phyloP scores from a whole-genome alignment of 1,140 invertebrate species.

The Cepaea nemoralis region DNA sequence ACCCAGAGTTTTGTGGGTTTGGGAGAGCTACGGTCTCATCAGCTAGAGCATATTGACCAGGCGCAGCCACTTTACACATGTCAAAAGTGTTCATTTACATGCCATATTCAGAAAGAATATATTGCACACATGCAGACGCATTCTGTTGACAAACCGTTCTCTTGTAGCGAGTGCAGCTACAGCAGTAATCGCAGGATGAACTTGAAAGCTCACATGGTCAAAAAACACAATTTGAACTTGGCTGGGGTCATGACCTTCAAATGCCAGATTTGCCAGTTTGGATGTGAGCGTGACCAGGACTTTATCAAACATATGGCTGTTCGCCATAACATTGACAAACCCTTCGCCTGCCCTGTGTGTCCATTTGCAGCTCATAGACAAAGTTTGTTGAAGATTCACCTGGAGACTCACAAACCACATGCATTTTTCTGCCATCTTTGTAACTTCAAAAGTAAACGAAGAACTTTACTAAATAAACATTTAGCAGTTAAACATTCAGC shows the following conservation, averaged over 20 bases:
- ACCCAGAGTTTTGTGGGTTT: background rate
- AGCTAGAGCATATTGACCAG: background rate
- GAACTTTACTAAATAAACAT: constrained; percentile 18
- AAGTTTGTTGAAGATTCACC: constrained; percentile 19
- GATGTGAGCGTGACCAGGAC: constrained; percentile 11
- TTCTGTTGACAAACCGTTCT: constrained; percentile 15
- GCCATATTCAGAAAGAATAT: constrained; percentile 5
- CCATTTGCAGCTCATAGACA: background rate
- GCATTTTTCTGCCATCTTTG: constrained; percentile 8
- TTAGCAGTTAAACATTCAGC: background rate
- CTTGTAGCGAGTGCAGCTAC: background rate
- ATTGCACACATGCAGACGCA: constrained; percentile 7
- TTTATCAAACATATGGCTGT: background rate
- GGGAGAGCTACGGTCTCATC: background rate
- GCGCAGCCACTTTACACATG: background rate
- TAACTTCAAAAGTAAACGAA: constrained; percentile 14
- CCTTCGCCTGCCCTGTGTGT: constrained; percentile 9
- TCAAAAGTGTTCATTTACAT: background rate
- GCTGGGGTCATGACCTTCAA: background rate
- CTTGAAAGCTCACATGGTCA: constrained; percentile 7
- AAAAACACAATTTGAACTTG: background rate
- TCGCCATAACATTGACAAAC: background rate
- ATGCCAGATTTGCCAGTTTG: background rate
- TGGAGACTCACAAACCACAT: constrained; percentile 13
- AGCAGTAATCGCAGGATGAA: constrained; percentile 3